Conservation (phyloP, 2,113 vertebrate species). For the Dendropsophus ebraccatus region DNA sequence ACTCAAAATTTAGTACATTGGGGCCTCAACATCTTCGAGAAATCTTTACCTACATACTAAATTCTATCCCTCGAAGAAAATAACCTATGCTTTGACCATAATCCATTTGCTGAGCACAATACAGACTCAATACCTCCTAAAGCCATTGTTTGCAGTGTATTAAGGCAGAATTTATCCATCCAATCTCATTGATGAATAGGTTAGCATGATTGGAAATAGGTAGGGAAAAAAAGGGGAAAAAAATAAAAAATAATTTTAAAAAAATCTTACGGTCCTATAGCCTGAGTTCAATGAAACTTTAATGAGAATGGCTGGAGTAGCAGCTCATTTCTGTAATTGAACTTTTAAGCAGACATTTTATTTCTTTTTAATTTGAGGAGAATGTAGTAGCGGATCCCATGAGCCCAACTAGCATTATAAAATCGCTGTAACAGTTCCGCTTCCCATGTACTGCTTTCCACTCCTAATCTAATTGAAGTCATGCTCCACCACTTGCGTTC, state of each 20-base stretch:
- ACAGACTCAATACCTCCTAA: too few species aligned
- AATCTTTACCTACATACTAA: too few species aligned
- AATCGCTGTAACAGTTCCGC: slow-evolving; percentile 60
- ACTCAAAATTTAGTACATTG: too few species aligned
- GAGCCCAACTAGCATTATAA: slow-evolving; percentile 63
- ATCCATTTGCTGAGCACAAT: too few species aligned
- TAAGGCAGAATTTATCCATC: not conserved
- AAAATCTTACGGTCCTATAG: too few species aligned
- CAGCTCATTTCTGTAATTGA: slow-evolving; percentile 64
- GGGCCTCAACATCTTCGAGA: too few species aligned
- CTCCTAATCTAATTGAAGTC: slow-evolving; percentile 59
- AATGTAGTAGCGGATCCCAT: slow-evolving; percentile 66
- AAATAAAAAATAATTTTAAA: too few species aligned
- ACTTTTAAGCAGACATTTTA: slow-evolving; percentile 67
- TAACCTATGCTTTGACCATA: too few species aligned
- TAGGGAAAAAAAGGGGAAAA: not conserved
- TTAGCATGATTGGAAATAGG: not conserved
- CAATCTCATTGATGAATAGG: not conserved
- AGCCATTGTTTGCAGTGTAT: not conserved
- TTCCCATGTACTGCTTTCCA: slow-evolving; percentile 50
- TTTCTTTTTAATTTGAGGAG: slow-evolving; percentile 70
- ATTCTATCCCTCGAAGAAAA: too few species aligned
- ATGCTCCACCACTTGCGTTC: not conserved
- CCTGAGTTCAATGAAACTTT: slow-evolving; percentile 63
- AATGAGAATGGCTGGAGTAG: slow-evolving; percentile 63